Conservation (phyloP, 1,140 invertebrate genomes). For the Drosophila baimaii region DNA sequence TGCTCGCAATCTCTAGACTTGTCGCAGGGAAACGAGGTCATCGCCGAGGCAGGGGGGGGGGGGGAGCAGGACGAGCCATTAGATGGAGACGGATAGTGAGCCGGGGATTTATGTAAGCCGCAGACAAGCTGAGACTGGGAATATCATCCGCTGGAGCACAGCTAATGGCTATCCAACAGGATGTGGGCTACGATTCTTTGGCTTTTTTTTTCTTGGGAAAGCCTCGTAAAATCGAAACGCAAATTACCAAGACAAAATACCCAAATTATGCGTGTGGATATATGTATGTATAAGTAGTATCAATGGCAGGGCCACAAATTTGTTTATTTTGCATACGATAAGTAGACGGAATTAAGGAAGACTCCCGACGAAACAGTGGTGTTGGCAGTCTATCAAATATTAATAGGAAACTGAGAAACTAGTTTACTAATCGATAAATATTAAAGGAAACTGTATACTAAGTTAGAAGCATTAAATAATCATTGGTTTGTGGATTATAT, state of each 20-base stretch:
- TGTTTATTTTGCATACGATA: slow-evolving; percentile 50
- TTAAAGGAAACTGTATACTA: not conserved
- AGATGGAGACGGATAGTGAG: slow-evolving; percentile 22
- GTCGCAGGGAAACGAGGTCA: slow-evolving; percentile 49
- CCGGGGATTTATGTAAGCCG: slow-evolving; percentile 39
- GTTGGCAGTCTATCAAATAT: not conserved
- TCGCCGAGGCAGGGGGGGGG: not conserved
- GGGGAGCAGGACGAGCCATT: slow-evolving; percentile 15
- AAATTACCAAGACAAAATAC: slow-evolving; percentile 45
- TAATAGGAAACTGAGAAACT: no score
- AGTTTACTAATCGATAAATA: no score
- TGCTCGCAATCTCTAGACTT: slow-evolving; percentile 48
- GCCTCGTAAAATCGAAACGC: slow-evolving; percentile 47
- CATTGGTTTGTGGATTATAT: no score
- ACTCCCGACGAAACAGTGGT: slow-evolving; percentile 16
- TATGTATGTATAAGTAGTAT: slow-evolving; percentile 10
- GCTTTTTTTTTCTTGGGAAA: not conserved
- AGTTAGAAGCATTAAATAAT: no score
- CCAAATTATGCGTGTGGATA: slow-evolving; percentile 18
- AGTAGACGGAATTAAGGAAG: slow-evolving; percentile 10
- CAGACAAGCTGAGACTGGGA: slow-evolving; percentile 11
- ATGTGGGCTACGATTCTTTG: slow-evolving; percentile 9
- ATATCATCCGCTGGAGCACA: slow-evolving; percentile 27
- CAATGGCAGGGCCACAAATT: slow-evolving; percentile 49
- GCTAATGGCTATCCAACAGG: slow-evolving; percentile 45